Evolutionary conservation across 2,888 invertebrate species (phyloP), one percentile per base, ranked within the genome.

Genomic region (Achlya flavicornis): DNA sequence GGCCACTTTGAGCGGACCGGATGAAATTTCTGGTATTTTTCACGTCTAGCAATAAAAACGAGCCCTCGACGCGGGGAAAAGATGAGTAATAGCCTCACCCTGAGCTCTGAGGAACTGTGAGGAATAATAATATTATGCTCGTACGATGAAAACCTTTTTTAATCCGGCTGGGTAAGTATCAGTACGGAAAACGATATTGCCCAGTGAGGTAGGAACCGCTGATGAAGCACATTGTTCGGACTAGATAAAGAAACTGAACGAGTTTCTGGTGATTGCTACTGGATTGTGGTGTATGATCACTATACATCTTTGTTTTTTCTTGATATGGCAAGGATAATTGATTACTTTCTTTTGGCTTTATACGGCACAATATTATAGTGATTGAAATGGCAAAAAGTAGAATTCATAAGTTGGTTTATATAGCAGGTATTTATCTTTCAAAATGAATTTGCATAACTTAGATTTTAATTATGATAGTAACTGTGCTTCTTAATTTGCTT

Each of bases 11-110:
- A 89, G 80, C 87, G 88, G 86, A 88, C 88, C 86, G 90, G 89
- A 87, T 91, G 90, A 92, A 92, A 92, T 92, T 93, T 93, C 91
- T 92, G 92, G 90, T 91, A 93, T 92, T 93, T 93, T 93, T 92
- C 93, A 93, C 92, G 89, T 92, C 91, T 85, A 87, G 90, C 87
- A 90, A 91, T 93, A 93, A 93, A 93, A 93, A 91, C 87, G 89
- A 86, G 87, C 88, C 86, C 84, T 86, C 88, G 80, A 85, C 85
- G 83, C 81, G 81, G 82, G 41, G 86, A 87, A 91, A 92, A 91
- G 88, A 92, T 92, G 92, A 93, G 90, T 92, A 90, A 93, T 92
- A 89, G 90, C 88, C 74, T 82, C 79, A 79, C 85, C 83, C 86
- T 85, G 83, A 86, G 88, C 87, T 86, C 84, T 76, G 84, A 88